Evolutionary conservation across 2,797 vertebrate genomes (phyloP).

Genomic region (Silurus lanzhouensis): DNA sequence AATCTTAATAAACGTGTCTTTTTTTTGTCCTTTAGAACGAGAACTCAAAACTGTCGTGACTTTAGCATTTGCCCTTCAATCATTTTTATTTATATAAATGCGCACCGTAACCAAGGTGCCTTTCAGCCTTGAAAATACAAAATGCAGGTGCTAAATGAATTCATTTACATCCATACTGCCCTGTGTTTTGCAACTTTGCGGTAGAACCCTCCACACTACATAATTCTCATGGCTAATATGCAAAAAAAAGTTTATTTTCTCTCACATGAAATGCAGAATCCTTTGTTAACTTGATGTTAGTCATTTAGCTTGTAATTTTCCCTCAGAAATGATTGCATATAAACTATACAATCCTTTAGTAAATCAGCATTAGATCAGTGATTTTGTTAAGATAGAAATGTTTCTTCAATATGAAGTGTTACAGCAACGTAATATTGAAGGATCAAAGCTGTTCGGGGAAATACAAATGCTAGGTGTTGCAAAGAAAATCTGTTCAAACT

Average conservation of each 20-base stretch:
- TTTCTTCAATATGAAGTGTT: neutral
- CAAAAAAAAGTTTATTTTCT: neutral
- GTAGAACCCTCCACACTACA: neutral
- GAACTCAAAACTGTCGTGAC: neutral
- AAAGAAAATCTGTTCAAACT: slow-evolving; percentile 1
- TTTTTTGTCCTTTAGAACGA: neutral
- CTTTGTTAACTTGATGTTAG: neutral
- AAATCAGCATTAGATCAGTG: neutral
- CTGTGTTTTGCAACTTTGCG: neutral
- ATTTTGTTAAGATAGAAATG: neutral
- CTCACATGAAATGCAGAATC: neutral
- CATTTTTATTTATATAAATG: neutral
- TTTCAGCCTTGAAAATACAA: slow-evolving; percentile 11
- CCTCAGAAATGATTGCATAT: neutral
- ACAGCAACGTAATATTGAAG: neutral
- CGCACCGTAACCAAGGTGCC: neutral
- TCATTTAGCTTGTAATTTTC: neutral
- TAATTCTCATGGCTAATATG: neutral
- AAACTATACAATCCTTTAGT: neutral
- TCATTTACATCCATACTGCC: neutral
- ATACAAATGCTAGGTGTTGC: neutral
- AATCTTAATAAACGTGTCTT: neutral
- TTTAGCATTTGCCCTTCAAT: neutral
- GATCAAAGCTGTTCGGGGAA: neutral
- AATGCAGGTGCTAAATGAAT: neutral